Evolutionary conservation across 2,797 vertebrate genomes (phyloP).

Genomic region (Coreius guichenoti): DNA sequence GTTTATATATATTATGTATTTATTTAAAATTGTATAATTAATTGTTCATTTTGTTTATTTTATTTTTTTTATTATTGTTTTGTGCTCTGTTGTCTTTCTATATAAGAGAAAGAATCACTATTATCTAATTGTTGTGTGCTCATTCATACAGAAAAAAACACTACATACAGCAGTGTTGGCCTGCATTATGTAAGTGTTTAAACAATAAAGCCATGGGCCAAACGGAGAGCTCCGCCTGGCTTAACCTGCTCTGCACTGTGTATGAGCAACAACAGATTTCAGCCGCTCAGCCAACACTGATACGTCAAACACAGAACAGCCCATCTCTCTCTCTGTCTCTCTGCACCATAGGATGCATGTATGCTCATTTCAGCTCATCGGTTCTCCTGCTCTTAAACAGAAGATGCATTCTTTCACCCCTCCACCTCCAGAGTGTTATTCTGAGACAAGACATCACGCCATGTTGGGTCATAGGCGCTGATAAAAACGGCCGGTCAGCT

Average conservation of each 20-base stretch:
- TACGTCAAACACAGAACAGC: background rate
- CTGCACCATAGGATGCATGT: slow-evolving; percentile 65
- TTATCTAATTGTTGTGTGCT: background rate
- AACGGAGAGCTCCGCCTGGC: background rate
- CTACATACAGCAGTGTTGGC: background rate
- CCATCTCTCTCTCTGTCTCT: background rate
- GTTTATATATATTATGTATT: background rate
- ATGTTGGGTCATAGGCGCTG: slow-evolving; percentile 2
- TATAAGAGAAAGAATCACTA: background rate
- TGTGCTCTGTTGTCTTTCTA: background rate
- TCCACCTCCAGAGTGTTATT: slow-evolving; percentile 32
- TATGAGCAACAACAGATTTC: slow-evolving; percentile 7
- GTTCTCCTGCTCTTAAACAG: slow-evolving; percentile 70
- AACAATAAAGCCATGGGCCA: background rate
- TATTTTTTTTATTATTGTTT: background rate
- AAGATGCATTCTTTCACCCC: slow-evolving; percentile 69
- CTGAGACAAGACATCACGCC: slow-evolving; percentile 4
- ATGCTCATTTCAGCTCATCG: slow-evolving; percentile 74
- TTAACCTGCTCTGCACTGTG: background rate
- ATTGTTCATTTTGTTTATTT: background rate
- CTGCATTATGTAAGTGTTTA: slow-evolving; percentile 27
- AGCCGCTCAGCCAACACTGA: background rate
- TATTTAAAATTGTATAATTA: background rate
- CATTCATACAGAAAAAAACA: background rate
- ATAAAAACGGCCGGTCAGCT: background rate